Conservation (phyloP, 2,888 invertebrate species). For the Phortica okadai region DNA sequence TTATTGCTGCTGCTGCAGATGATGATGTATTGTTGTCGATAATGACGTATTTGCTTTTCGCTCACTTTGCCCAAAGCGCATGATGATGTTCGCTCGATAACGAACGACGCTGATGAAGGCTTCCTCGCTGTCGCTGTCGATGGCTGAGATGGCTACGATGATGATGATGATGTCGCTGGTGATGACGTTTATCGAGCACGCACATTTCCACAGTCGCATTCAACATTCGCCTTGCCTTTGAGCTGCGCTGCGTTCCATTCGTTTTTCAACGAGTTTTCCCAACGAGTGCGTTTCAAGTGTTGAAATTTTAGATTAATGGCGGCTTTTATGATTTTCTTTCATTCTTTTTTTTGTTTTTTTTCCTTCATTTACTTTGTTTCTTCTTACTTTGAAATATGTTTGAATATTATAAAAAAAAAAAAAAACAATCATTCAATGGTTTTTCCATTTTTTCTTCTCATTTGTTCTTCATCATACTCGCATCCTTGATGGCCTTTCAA, state of each 20-base stretch:
- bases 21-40: not conserved
- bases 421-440: not conserved
- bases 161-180: too few relatives aligned
- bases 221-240: not conserved
- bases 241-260: not conserved
- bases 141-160: too few relatives aligned
- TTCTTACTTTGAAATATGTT: not conserved
- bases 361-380: not conserved
- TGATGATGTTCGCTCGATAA: not conserved
- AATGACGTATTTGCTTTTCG: not conserved
- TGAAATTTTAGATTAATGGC: slow-evolving; percentile 25
- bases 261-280: slow-evolving; percentile 4
- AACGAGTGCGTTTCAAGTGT: slow-evolving; percentile 25
- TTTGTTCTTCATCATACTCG: not conserved
- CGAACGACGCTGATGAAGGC: not conserved
- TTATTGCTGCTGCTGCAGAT: slow-evolving; percentile 39
- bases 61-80: not conserved
- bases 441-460: not conserved
- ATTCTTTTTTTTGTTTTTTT: slow-evolving; percentile 1
- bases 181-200: not conserved
- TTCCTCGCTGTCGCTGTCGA: not conserved
- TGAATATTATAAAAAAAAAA: not conserved
- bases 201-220: not conserved
- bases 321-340: not conserved
- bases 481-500: slow-evolving; percentile 23